Evolutionary conservation across 1,140 invertebrate genomes (phyloP).

Genomic region (Caenorhabditis brenneri): DNA sequence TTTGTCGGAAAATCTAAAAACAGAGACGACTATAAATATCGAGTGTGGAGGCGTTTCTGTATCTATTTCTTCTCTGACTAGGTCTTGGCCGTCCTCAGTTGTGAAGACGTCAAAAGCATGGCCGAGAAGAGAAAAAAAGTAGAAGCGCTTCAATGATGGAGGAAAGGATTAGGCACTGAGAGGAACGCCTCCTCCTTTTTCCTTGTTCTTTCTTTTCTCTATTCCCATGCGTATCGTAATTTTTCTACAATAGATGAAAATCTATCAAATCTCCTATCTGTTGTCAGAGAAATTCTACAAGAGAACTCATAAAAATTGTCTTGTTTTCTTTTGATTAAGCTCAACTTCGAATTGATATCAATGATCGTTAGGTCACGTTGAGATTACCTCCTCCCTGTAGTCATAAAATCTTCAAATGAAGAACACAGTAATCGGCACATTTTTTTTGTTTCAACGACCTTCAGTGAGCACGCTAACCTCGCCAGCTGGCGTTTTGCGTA

Average conservation of each 20-base stretch:
- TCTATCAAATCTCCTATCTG: too few relatives aligned
- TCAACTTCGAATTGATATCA: too few relatives aligned
- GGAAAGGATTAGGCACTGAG: neutral
- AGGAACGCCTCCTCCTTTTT: constrained; percentile 2
- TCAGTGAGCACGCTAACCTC: neutral
- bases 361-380: too few relatives aligned
- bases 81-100: neutral
- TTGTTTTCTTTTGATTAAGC: too few relatives aligned
- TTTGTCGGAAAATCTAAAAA: neutral
- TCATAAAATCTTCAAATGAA: constrained; percentile 12
- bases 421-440: neutral
- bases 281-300: too few relatives aligned
- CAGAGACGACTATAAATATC: neutral
- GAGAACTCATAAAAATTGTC: too few relatives aligned
- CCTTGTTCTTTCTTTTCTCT: neutral
- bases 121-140: neutral
- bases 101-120: neutral
- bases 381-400: too few relatives aligned
- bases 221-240: too few relatives aligned
- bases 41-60: neutral
- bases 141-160: neutral
- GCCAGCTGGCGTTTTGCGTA: neutral
- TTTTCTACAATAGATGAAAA: neutral
- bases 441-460: neutral
- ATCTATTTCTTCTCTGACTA: neutral